Evolutionary conservation across 1,140 invertebrate genomes (phyloP).

Genomic region (Aphelinus certus): DNA sequence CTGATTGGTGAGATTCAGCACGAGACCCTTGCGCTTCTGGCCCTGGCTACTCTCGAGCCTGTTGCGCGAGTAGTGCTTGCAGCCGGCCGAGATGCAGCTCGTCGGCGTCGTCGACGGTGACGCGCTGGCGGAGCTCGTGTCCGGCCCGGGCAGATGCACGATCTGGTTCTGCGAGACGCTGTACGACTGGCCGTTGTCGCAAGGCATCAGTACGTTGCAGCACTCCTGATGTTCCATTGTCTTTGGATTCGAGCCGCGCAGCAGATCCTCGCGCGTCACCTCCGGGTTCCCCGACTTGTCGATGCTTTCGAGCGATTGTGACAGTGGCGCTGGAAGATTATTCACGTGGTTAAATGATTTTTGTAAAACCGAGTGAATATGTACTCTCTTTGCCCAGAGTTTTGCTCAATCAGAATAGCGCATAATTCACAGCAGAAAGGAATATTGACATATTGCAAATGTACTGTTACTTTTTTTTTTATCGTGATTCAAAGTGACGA

Average conservation of each 20-base stretch:
- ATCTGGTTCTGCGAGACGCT: constrained; percentile 91
- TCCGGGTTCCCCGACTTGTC: constrained; percentile 59
- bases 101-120: not conserved
- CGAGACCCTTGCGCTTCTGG: constrained; percentile 69
- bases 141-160: constrained; percentile 72
- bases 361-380: no score
- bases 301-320: constrained; percentile 66
- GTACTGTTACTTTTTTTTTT: no score
- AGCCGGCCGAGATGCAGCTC: constrained; percentile 70
- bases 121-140: constrained; percentile 62
- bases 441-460: no score
- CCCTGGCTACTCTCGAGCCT: constrained; percentile 72
- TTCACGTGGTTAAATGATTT: no score
- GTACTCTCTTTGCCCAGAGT: no score
- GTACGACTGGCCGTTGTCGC: constrained; percentile 84
- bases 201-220: constrained; percentile 80
- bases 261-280: constrained; percentile 59
- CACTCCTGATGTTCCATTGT: constrained; percentile 36
- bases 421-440: no score
- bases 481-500: no score
- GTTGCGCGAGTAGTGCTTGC: constrained; percentile 47
- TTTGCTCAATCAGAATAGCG: no score
- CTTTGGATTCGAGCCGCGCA: constrained; percentile 53
- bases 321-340: constrained; percentile 56
- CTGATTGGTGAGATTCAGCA: constrained; percentile 72